These are phyloP conservation scores for Drosophila austrosaltans DNA, from an alignment of 2,888 invertebrate genomes.

Conservation along the genomic window DNA sequence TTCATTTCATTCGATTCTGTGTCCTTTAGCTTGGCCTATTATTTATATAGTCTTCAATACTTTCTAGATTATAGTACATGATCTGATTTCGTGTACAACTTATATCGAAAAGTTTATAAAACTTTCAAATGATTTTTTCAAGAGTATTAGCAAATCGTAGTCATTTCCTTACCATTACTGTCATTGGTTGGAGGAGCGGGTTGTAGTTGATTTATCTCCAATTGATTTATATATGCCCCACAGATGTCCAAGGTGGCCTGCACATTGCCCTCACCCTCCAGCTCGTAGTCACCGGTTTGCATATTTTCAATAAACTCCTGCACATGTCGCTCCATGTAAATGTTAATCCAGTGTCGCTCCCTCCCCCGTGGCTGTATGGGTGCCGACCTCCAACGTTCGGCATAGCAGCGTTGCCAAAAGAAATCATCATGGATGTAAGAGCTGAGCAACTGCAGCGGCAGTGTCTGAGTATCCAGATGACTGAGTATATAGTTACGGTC, in stretches of 20 bases:
- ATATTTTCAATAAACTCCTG: slow-evolving; percentile 82
- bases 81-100: no score
- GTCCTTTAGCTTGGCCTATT: no score
- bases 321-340: slow-evolving; percentile 83
- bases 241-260: slow-evolving; percentile 81
- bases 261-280: slow-evolving; percentile 79
- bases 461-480: slow-evolving; percentile 76
- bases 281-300: slow-evolving; percentile 81
- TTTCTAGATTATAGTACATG: no score
- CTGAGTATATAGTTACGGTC: slow-evolving; percentile 82
- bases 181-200: slow-evolving; percentile 74
- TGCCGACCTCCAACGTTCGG: slow-evolving; percentile 78
- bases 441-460: slow-evolving; percentile 81
- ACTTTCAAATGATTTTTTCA: not conserved
- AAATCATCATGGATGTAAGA: slow-evolving; percentile 80
- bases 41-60: no score
- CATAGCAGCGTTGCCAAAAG: slow-evolving; percentile 82
- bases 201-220: slow-evolving; percentile 82
- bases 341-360: slow-evolving; percentile 80
- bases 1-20: no score
- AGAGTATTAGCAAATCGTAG: slow-evolving; percentile 15
- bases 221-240: slow-evolving; percentile 81
- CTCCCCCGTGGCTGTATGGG: slow-evolving; percentile 50
- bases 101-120: no score
- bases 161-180: slow-evolving; percentile 63